Percentiles rank a stretch among this genome's conserved stretches.
Conservation (phyloP, 2,797 vertebrate genomes). For the Sebastes miniatus region DNA sequence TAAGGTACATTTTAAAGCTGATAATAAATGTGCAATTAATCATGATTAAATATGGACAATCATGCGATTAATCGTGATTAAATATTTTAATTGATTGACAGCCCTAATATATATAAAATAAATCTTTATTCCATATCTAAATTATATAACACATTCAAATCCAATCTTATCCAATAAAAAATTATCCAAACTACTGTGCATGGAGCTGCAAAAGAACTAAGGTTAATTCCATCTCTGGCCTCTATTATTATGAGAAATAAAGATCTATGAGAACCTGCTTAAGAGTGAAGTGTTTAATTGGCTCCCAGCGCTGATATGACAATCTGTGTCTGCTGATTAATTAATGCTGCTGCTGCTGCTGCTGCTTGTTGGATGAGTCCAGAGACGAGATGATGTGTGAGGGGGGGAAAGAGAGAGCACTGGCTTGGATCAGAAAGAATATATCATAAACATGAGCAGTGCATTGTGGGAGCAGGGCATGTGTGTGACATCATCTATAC, state of each 20-base stretch:
- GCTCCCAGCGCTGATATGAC: slow-evolving; percentile 46
- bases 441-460: slow-evolving; percentile 51
- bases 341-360: slow-evolving; percentile 45
- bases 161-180: neutral
- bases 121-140: neutral
- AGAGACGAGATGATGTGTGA: slow-evolving; percentile 42
- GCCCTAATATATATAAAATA: neutral
- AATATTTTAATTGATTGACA: no score
- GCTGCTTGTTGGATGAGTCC: slow-evolving; percentile 41
- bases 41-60: no score
- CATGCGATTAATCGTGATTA: no score
- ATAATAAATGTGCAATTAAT: no score
- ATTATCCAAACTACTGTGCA: neutral
- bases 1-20: no score
- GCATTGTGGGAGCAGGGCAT: slow-evolving; percentile 23
- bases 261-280: slow-evolving; percentile 22
- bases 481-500: neutral
- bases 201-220: neutral
- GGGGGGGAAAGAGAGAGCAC: neutral
- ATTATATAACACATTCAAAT: slow-evolving; percentile 16
- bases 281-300: slow-evolving; percentile 52
- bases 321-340: slow-evolving; percentile 61
- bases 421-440: slow-evolving; percentile 62
- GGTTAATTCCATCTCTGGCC: neutral
- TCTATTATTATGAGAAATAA: slow-evolving; percentile 23